These are phyloP conservation scores for Distichodus sexfasciatus DNA, from an alignment of 2,797 vertebrate species.

Conservation along the genomic window DNA sequence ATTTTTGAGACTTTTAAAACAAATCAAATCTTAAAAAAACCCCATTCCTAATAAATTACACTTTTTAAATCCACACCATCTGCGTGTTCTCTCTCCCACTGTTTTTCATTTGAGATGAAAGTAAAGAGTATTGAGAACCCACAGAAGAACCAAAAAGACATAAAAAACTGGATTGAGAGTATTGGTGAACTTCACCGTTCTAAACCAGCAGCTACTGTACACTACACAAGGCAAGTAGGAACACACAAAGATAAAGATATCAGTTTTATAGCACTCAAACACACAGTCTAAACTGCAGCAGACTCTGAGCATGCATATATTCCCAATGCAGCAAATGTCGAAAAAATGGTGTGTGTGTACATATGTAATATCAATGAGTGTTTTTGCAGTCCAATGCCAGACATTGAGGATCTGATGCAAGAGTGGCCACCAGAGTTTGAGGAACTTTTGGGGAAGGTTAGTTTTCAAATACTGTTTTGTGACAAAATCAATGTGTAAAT, in stretches of 20 bases:
- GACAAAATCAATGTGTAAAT: no score
- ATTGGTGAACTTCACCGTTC: conserved; percentile 88
- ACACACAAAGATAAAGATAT: not conserved
- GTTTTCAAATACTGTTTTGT: no score
- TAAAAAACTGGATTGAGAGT: conserved; percentile 92
- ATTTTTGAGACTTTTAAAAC: no score
- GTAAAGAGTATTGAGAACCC: conserved; percentile 87
- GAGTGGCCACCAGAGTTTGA: conserved; percentile 93
- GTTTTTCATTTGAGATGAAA: conserved; percentile 80
- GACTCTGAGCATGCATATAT: no score
- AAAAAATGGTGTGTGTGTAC: no score
- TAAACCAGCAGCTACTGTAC: conserved; percentile 88
- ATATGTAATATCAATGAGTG: not conserved
- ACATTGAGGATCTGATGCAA: conserved; percentile 92
- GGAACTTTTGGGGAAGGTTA: conserved; percentile 83
- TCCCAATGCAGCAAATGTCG: no score
- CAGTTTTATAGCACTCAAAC: no score
- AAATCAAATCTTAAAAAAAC: no score
- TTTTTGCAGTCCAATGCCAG: conserved; percentile 80
- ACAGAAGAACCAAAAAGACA: conserved; percentile 82
- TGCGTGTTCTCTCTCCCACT: not conserved
- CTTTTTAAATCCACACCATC: no score
- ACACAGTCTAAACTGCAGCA: no score
- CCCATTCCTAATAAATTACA: no score
- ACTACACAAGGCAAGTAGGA: conserved; percentile 77